A percentile compares a stretch with the other conserved stretches of the same genome.
Conservation (phyloP, 2,113 vertebrate genomes). For the Macrotis lagotis region DNA sequence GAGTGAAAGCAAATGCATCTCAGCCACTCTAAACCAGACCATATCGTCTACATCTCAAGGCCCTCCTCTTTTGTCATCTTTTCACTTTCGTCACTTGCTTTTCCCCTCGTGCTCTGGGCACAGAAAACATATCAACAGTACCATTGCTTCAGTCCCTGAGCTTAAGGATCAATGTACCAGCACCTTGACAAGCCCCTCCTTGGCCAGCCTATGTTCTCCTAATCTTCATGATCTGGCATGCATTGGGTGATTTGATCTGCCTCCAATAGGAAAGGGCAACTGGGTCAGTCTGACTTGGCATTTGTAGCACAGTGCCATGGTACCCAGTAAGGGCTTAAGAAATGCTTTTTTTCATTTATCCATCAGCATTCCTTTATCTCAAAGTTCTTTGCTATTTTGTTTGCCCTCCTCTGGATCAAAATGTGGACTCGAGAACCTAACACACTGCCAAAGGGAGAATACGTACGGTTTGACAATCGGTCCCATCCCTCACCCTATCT, state of each 20-base stretch:
- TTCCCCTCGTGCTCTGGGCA: neutral
- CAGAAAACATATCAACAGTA: neutral
- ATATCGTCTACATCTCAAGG: too few species aligned
- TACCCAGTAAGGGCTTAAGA: neutral
- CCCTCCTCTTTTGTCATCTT: neutral
- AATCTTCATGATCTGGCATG: neutral
- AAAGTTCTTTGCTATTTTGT: neutral
- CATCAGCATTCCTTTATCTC: neutral
- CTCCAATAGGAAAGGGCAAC: neutral
- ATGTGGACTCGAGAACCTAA: neutral
- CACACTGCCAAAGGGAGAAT: neutral
- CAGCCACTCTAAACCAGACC: neutral
- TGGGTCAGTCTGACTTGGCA: too few species aligned
- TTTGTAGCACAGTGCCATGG: neutral
- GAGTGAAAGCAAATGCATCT: neutral
- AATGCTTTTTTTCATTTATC: neutral
- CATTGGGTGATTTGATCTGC: neutral
- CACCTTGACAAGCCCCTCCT: neutral
- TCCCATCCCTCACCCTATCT: too few species aligned
- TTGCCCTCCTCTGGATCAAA: neutral
- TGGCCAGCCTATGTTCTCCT: neutral
- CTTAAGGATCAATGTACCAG: neutral
- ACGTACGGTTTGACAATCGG: too few species aligned
- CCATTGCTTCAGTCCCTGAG: neutral
- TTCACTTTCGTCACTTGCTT: neutral